A percentile compares a stretch with the other conserved stretches of the same genome.
phyloP scores from a whole-genome alignment of 2,888 invertebrate species.

The Xestoiulus laeticollis region DNA sequence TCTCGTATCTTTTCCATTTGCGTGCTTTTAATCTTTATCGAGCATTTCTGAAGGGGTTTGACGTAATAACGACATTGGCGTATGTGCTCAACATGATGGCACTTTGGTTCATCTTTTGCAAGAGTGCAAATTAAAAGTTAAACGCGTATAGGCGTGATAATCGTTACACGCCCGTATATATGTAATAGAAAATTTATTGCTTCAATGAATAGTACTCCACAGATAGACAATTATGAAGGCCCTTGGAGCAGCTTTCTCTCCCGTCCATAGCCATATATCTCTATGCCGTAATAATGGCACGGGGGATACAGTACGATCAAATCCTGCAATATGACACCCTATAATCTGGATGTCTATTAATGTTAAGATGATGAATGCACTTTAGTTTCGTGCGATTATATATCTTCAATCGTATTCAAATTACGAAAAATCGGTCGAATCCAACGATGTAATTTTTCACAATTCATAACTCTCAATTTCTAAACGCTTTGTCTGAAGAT shows the following conservation, averaged over 20 bases:
- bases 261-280: background rate
- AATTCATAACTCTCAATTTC: no score
- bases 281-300: background rate
- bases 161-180: conserved; percentile 36
- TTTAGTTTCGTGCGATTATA: background rate
- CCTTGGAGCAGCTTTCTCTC: background rate
- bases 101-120: conserved; percentile 30
- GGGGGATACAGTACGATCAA: background rate
- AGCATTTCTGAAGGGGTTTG: conserved; percentile 11
- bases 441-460: no score
- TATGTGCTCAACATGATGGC: background rate
- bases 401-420: background rate
- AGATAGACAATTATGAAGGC: conserved; percentile 44
- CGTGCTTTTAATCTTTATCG: conserved; percentile 21
- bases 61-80: conserved; percentile 3
- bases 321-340: background rate
- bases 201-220: conserved; percentile 47
- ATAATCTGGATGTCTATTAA: background rate
- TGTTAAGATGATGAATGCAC: background rate
- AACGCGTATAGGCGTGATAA: conserved; percentile 45
- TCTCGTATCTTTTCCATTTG: conserved; percentile 4
- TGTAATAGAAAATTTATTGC: conserved; percentile 48
- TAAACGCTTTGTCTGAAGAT: no score
- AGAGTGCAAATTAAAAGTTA: conserved; percentile 45
- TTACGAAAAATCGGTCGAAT: no score